Conservation (phyloP, 2,888 invertebrate species). For the Idaea aversata region DNA sequence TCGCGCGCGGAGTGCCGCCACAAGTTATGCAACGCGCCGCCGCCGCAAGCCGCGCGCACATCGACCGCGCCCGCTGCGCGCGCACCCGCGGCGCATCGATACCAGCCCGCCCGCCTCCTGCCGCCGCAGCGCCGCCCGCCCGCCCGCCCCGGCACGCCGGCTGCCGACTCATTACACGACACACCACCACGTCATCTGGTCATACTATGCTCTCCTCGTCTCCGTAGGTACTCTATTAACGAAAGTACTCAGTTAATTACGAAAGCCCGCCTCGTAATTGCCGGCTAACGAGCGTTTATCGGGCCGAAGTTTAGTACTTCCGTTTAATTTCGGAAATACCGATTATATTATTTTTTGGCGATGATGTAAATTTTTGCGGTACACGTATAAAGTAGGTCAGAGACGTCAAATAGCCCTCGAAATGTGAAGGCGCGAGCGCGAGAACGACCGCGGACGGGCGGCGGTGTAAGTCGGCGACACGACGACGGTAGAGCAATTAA, state of each 20-base stretch:
- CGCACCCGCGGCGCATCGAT: slow-evolving; percentile 69
- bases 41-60: slow-evolving; percentile 65
- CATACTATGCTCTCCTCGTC: slow-evolving; percentile 16
- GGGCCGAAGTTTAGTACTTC: not conserved
- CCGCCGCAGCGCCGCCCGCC: slow-evolving; percentile 40
- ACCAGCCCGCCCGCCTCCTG: slow-evolving; percentile 38
- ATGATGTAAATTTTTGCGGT: slow-evolving; percentile 19
- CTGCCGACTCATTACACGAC: slow-evolving; percentile 30
- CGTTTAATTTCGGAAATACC: not conserved
- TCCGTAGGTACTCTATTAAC: slow-evolving; percentile 43
- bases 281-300: not conserved
- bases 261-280: not conserved
- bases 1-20: slow-evolving; percentile 78
- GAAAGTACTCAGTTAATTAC: slow-evolving; percentile 2
- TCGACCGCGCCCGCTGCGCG: slow-evolving; percentile 69
- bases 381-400: slow-evolving; percentile 13
- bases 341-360: not conserved
- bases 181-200: slow-evolving; percentile 8
- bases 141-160: slow-evolving; percentile 45
- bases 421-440: not conserved
- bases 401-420: not conserved
- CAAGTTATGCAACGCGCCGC: slow-evolving; percentile 78
- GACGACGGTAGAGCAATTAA: slow-evolving; percentile 26
- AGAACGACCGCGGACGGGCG: not conserved
- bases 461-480: too few species aligned